Evolutionary conservation across 1,140 invertebrate genomes (phyloP), one percentile per base, ranked within the genome.

Genomic region (Cyphomyrmex costatus): DNA sequence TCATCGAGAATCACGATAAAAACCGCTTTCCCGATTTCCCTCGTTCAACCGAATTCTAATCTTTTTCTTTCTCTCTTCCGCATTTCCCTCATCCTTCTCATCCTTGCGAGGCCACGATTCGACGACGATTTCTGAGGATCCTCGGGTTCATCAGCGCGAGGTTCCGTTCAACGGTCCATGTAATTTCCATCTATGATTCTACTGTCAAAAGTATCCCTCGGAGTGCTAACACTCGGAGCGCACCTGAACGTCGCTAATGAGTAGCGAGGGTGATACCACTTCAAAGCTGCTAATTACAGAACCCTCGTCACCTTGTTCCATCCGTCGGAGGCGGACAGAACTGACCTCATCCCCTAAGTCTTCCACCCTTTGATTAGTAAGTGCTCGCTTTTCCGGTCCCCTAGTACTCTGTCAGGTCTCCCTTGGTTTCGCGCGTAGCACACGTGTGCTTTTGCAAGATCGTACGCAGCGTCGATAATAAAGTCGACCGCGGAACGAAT

Each of bases 301-400:
- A 90, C 89, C 89, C 89, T 90, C 84, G 89, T 91, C 89, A 93
- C 93, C 92, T 93, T 92, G 87, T 68, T 85, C 88, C 87, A 82
- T 60, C 87, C 86, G 88, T 74, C 79, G 30, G 33, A 49, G 65
- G 36, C 65, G 65, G 16, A 16, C 36, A 49, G 33, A 30, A 51
- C 66, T 87, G 80, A 87, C 71, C 70, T 84, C 80, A 84, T 83
- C 76, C 70, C 86, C 46, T 53, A 58, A 49, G 42, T 56, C 65
- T 56, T 49, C 46, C 58, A 61, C 73, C 89, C 85, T 90, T 90
- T 90, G 61, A 88, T 89, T 86, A 89, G 77, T 83, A 88, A 90
- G 76, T 82, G 88, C 86, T 85, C 86, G 88, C 60, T 90, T 90
- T 89, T 90, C 89, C 70, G 71, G 33, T 70, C 68, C 73, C 46